A percentile compares a stretch with the other conserved stretches of the same genome.
phyloP scores from a whole-genome alignment of 2,113 vertebrate species.

The Catharus minimus region DNA sequence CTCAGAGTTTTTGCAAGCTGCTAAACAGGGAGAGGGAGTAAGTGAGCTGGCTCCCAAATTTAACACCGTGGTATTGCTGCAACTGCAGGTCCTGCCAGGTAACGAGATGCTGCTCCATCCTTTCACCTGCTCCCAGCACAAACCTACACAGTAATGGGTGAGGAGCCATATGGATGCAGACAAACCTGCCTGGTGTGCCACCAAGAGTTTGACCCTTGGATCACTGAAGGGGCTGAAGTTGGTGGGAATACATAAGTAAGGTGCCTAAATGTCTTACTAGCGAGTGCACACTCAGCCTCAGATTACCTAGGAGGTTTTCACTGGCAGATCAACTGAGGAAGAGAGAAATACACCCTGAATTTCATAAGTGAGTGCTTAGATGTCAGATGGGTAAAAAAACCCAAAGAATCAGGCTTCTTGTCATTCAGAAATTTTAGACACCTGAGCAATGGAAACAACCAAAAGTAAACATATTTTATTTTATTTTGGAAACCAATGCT shows the following conservation, averaged over 20 bases:
- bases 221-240: not conserved
- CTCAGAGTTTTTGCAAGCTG: not conserved
- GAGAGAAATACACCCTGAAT: not conserved
- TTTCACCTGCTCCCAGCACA: not conserved
- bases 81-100: not conserved
- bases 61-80: not conserved
- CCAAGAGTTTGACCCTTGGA: not conserved
- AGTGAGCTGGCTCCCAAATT: not conserved
- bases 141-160: not conserved
- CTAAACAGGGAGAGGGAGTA: not conserved
- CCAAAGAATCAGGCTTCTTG: not conserved
- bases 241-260: not conserved
- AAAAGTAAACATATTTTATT: not conserved
- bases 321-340: not conserved
- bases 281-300: not conserved
- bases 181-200: not conserved
- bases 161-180: not conserved
- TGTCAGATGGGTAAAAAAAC: not conserved
- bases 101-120: accelerated
- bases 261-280: not conserved
- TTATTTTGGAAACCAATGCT: not conserved
- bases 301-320: not conserved
- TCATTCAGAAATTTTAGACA: not conserved
- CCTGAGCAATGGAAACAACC: not conserved
- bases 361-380: not conserved